These are phyloP conservation scores for Drosophila koepferae DNA, from an alignment of 2,888 invertebrate genomes.

Conservation along the genomic window DNA sequence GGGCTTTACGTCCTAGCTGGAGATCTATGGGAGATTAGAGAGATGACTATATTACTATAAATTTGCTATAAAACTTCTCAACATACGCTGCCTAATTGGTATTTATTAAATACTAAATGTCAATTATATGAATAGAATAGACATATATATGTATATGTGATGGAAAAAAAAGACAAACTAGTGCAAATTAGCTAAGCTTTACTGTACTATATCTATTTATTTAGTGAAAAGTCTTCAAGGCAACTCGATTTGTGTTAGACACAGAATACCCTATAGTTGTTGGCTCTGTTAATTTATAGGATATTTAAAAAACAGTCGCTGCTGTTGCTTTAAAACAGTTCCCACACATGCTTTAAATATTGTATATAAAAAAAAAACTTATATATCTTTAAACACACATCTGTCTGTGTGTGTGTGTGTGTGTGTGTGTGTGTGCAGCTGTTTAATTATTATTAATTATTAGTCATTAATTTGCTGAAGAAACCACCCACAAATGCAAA, in stretches of 20 bases:
- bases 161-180: too few species aligned
- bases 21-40: too few species aligned
- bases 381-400: background rate
- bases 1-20: too few species aligned
- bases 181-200: background rate
- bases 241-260: background rate
- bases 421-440: conserved; percentile 20
- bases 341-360: background rate
- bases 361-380: background rate
- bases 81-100: background rate
- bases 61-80: too few species aligned
- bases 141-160: too few species aligned
- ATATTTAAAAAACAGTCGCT: background rate
- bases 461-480: conserved; percentile 13
- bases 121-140: background rate
- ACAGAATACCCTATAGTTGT: background rate
- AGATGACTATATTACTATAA: too few species aligned
- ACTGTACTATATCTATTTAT: too few species aligned
- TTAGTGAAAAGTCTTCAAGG: background rate
- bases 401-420: conserved; percentile 1
- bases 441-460: conserved; percentile 42
- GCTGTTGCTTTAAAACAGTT: background rate
- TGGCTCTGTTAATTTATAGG: background rate
- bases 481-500: conserved; percentile 51
- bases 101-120: background rate